A percentile compares a stretch with the other conserved stretches of the same genome.
These are phyloP conservation scores for Agriotes lineatus DNA, from an alignment of 2,888 invertebrate species.

Conservation along the genomic window DNA sequence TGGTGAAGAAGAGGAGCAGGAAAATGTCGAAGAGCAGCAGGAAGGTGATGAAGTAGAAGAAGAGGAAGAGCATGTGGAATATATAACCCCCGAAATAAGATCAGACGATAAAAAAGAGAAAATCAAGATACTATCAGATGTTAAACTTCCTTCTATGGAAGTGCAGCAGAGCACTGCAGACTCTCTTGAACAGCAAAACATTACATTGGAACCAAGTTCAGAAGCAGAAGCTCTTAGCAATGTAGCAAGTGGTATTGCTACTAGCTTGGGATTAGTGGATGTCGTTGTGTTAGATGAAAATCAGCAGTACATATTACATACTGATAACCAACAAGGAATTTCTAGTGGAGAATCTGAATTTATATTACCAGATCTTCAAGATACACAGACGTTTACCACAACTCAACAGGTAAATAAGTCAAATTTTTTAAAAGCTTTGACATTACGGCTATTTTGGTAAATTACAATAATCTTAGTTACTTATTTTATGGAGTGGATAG, in stretches of 20 bases:
- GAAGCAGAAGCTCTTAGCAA: slow-evolving; percentile 70
- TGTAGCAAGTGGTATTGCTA: slow-evolving; percentile 71
- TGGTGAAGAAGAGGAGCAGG: slow-evolving; percentile 66
- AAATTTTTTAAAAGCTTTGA: slow-evolving; percentile 45
- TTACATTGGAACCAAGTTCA: slow-evolving; percentile 66
- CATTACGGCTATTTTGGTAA: too few species aligned
- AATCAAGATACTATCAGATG: slow-evolving; percentile 66
- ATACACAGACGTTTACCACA: slow-evolving; percentile 57
- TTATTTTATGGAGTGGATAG: too few species aligned
- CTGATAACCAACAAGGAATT: slow-evolving; percentile 53
- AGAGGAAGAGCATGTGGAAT: slow-evolving; percentile 51
- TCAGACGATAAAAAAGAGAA: slow-evolving; percentile 64
- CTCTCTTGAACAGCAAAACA: slow-evolving; percentile 39
- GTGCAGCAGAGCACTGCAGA: slow-evolving; percentile 19
- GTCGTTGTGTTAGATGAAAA: slow-evolving; percentile 72
- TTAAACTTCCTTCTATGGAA: slow-evolving; percentile 47
- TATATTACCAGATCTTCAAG: slow-evolving; percentile 63
- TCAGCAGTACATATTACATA: slow-evolving; percentile 69
- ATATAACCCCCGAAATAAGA: slow-evolving; percentile 51
- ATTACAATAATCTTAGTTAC: too few species aligned
- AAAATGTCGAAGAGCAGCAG: slow-evolving; percentile 55
- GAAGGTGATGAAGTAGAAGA: slow-evolving; percentile 54
- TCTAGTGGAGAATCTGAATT: slow-evolving; percentile 57
- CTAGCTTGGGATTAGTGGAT: slow-evolving; percentile 70
- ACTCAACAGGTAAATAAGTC: slow-evolving; percentile 60